phyloP scores from a whole-genome alignment of 2,113 vertebrate genomes.

The Macquaria australasica region DNA sequence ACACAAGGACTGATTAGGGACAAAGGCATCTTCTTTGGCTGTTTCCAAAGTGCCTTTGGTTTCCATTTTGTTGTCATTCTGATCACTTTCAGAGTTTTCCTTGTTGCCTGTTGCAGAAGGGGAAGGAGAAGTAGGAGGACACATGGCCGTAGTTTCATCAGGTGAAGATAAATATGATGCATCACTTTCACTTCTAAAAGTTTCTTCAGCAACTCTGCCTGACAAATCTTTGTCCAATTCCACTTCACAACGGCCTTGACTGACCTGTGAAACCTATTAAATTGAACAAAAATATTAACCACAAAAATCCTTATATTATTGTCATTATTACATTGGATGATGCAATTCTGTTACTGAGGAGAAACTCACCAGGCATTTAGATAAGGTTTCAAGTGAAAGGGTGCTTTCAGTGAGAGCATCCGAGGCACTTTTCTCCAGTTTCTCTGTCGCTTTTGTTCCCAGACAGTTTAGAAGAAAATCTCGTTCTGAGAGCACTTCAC shows the following conservation, averaged over 20 bases:
- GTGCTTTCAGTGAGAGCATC: conserved; percentile 26
- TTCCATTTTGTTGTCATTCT: conserved; percentile 9
- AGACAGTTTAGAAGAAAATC: conserved; percentile 47
- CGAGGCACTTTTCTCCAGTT: conserved; percentile 37
- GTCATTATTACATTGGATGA: not conserved
- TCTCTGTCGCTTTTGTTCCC: conserved; percentile 23
- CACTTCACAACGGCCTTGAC: not conserved
- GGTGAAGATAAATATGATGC: not conserved
- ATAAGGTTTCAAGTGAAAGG: not conserved
- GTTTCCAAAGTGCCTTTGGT: not conserved
- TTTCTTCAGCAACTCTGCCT: not conserved
- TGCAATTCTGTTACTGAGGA: not conserved
- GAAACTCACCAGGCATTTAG: conserved; percentile 49
- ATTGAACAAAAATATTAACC: not conserved
- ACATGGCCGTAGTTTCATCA: not conserved
- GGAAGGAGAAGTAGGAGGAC: not conserved
- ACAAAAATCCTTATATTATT: not conserved
- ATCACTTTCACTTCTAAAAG: conserved; percentile 4
- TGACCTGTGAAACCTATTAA: conserved; percentile 13
- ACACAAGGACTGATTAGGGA: not conserved
- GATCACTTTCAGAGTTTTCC: not conserved
- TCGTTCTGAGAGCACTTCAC: conserved; percentile 24
- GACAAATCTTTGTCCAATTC: conserved; percentile 3
- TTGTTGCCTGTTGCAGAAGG: not conserved
- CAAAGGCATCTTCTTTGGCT: not conserved